Percentiles rank a stretch among this genome's conserved stretches.
Conservation (phyloP, 2,797 vertebrate genomes). For the Coregonus sp. region DNA sequence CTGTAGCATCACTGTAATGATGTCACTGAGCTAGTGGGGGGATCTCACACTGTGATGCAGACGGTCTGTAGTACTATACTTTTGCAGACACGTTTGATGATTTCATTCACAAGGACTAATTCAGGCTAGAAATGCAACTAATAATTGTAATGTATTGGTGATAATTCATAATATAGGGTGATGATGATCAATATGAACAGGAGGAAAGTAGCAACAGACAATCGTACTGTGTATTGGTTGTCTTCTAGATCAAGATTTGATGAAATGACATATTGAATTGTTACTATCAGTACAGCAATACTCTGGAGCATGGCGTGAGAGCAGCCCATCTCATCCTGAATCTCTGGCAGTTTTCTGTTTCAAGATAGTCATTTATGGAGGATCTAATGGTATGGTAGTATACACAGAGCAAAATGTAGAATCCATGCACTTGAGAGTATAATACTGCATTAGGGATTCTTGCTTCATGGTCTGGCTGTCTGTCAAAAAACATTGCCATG, state of each 20-base stretch:
- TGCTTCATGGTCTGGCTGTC: neutral
- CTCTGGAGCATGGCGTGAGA: neutral
- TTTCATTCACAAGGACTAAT: neutral
- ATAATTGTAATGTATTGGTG: neutral
- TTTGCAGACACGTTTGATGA: neutral
- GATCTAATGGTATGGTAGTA: neutral
- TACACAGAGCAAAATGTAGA: neutral
- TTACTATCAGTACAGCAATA: neutral
- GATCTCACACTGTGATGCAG: neutral
- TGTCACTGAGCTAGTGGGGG: neutral
- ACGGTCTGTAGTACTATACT: neutral
- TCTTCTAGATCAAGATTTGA: neutral
- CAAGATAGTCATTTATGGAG: neutral
- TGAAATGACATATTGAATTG: neutral
- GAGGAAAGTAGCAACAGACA: too few species aligned
- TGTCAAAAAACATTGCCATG: neutral
- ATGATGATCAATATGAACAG: too few species aligned
- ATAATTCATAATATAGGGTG: neutral
- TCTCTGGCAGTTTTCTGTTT: neutral
- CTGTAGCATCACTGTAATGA: constrained; percentile 23
- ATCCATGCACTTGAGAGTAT: neutral
- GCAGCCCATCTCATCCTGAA: neutral
- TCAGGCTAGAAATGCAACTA: too few species aligned
- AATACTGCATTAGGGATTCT: neutral
- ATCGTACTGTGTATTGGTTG: neutral